These are phyloP conservation scores for Urocolius indicus DNA, from an alignment of 2,113 vertebrate species.

Conservation along the genomic window DNA sequence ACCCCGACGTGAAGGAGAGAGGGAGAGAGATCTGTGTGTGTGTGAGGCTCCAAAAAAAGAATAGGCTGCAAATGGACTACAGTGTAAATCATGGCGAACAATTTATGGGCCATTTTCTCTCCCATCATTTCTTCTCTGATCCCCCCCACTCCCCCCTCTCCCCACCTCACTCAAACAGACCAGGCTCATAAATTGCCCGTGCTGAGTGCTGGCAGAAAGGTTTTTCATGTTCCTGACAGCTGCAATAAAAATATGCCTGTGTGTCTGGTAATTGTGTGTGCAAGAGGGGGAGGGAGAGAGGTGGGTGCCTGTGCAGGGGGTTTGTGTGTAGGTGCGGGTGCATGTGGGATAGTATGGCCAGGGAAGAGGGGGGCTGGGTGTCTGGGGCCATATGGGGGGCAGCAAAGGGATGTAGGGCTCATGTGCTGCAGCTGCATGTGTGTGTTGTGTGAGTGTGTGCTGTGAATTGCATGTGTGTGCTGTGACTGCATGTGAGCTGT, in stretches of 20 bases:
- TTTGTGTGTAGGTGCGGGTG: not conserved
- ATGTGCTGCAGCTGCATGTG: accelerated
- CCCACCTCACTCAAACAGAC: conserved; percentile 27
- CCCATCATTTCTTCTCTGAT: conserved; percentile 47
- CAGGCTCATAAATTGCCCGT: conserved; percentile 60
- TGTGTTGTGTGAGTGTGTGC: not conserved
- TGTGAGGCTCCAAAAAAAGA: not conserved
- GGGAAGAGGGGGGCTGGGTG: accelerated
- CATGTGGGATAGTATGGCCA: accelerated
- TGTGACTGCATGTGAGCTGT: not conserved
- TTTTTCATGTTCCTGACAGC: conserved; percentile 61
- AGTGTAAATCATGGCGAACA: conserved; percentile 59
- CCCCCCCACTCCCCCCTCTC: not conserved
- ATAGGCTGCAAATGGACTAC: conserved; percentile 50
- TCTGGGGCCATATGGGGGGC: accelerated
- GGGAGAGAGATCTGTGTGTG: not conserved
- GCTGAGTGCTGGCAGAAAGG: conserved; percentile 63
- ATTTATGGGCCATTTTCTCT: conserved; percentile 66
- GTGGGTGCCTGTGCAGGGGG: not conserved
- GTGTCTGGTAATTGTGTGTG: not conserved
- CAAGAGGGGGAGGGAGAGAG: not conserved
- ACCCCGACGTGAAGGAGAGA: conserved; percentile 65
- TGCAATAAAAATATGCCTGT: conserved; percentile 62
- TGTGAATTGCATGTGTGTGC: no score
- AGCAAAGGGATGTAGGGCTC: no score